Base-by-base conservation (phyloP, 2,888 invertebrate species). In the Melipona bicolor region DNA sequence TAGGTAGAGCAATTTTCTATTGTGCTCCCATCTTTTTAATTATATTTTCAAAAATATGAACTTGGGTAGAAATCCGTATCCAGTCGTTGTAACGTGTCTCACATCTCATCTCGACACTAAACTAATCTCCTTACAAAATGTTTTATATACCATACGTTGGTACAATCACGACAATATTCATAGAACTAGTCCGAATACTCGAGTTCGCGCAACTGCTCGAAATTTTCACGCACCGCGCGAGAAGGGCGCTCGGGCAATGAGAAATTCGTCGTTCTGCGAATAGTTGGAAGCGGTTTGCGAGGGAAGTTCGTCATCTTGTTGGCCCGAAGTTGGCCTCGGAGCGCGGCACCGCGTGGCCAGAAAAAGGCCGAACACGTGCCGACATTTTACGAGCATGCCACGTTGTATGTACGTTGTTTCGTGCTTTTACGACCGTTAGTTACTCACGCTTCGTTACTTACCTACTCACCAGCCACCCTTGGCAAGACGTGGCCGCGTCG, bases 361-460 rank as follows among this genome's bases (percentile, higher is more conserved):
- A 76, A 79, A 65, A 74, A 74, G 36, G 54, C 70, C 61, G 77
- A 83, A 79, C 90, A 91, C 90, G 88, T 90, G 86, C 84, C 82
- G 79, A 77, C 84, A 87, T 86, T 91, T 90, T 88, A 90, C 88
- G 90, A 89, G 85, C 75, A 24, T 61, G 61, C 62, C 74, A 83
- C 81, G 76, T 36, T 9, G 43, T 43, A 9, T 79, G 79, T 76
- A 87, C 90, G 86, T 86, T 91, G 89, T 89, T 90, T 89, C 88
- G 87, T 82, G 85, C 87, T 85, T 84, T 88, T 86, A 88, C 84
- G 87, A 81, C 77, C 77, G 85, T 88, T 88, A 88, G 88, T 87
- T 87, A 84, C 88, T 88, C 85, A 88, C 82, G 88, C 80, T 85
- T 88, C 88, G 87, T 88, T 88, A 88, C 84, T 87, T 82, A 82